Evolutionary conservation across 2,113 vertebrate species (phyloP), one percentile per base, ranked within the genome.

Genomic region (Ginglymostoma cirratum): DNA sequence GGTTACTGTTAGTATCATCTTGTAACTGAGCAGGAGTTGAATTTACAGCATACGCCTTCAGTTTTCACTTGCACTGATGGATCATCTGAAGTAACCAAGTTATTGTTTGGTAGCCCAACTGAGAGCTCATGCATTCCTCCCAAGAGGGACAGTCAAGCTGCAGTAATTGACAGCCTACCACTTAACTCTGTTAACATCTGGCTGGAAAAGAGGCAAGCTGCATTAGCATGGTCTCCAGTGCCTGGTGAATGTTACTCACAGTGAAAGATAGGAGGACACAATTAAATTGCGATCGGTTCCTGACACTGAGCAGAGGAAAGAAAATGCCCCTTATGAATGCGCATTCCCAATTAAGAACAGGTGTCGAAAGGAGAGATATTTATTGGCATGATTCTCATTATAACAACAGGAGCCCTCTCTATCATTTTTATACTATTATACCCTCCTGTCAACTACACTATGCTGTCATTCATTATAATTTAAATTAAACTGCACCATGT

Each of bases 161-260:
- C 5, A 2, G 2, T 27, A n/a, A 93, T 21, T 67, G 89, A 66
- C 61, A 93, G 89, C 89, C 61, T 93, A 61, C 34, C 17, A 65
- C 61, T 66, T 65, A 21, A n/a, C 21, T n/a, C 61, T 93, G 89
- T 67, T 34, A 66, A 93, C 89, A 93, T 66, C 61, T 66, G 61
- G 1, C 61, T 66, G 61, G 30, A 66, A 67, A 66, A 34, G 61
- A 24, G n/a, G 89, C 89, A 93, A 93, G 8, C 5, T 66, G 34
- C 34, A 93, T 38, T 17, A 34, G 66, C 61, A 67, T 21, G 34
- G 34, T 6, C 61, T 93, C 61, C 55, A 61, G 55, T 61, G 55
- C 89, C 89, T 93, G 21, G 89, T 66, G 89, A 19, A 93, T 93
- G 67, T 67, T 67, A 93, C 89, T 93, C 34, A 38, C 89, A 66